phyloP scores from a whole-genome alignment of 2,113 vertebrate species.

The Sapayoa aenigma region DNA sequence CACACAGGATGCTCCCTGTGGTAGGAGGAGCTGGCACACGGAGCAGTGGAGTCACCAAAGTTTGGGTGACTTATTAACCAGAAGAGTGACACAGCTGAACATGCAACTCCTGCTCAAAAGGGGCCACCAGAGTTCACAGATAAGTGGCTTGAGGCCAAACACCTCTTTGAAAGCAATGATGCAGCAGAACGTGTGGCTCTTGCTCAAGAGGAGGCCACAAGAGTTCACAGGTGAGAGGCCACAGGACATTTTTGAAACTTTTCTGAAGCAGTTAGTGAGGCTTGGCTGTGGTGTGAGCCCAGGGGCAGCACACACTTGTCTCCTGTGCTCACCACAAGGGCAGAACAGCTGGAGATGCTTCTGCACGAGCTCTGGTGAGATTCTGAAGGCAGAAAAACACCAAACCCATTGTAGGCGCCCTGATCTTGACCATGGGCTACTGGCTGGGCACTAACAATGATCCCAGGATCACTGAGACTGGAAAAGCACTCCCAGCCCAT shows the following conservation, averaged over 20 bases:
- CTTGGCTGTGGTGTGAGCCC: not conserved
- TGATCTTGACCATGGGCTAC: not conserved
- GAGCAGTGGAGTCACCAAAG: not conserved
- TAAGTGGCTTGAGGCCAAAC: fast-evolving
- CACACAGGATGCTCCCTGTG: fast-evolving
- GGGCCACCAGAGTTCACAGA: not conserved
- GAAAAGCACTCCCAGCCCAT: not conserved
- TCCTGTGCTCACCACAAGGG: not conserved
- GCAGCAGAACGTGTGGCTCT: not conserved
- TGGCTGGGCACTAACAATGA: not conserved
- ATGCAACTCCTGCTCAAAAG: not conserved
- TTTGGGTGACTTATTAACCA: not conserved
- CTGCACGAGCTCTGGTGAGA: not conserved
- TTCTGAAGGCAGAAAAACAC: not conserved
- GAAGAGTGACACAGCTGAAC: not conserved
- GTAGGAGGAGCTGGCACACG: fast-evolving
- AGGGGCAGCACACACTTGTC: not conserved
- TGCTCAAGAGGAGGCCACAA: not conserved
- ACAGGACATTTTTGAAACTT: not conserved
- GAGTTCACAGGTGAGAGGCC: not conserved
- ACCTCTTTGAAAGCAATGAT: not conserved
- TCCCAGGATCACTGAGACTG: not conserved
- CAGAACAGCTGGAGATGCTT: not conserved
- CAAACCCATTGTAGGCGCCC: not conserved
- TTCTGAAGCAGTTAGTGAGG: not conserved